phyloP scores from a whole-genome alignment of 2,113 vertebrate genomes.

The Lota lota region DNA sequence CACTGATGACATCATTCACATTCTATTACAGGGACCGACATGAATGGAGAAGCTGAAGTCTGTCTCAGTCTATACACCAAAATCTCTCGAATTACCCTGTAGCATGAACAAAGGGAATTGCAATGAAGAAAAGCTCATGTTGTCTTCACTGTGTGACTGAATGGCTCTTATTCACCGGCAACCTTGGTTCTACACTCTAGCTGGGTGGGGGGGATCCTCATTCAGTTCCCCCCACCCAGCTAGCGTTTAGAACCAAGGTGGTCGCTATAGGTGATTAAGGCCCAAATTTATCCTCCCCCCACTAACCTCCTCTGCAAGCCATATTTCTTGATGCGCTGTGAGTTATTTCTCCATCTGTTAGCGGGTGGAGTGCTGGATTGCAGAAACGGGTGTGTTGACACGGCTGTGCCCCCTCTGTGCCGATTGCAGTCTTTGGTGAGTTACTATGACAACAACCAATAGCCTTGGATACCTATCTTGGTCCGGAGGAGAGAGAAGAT shows the following conservation, averaged over 20 bases:
- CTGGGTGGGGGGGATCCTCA: no score
- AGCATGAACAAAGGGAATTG: no score
- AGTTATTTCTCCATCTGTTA: slow-evolving; percentile 10
- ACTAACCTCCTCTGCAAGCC: neutral
- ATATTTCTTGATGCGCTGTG: neutral
- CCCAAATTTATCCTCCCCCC: neutral
- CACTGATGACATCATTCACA: no score
- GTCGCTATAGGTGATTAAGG: neutral
- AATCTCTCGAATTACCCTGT: no score
- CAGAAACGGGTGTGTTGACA: slow-evolving; percentile 32
- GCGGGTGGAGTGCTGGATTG: slow-evolving; percentile 27
- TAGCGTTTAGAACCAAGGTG: neutral
- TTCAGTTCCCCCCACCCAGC: neutral
- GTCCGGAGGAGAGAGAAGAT: slow-evolving; percentile 49
- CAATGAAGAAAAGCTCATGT: no score
- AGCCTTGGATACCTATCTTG: slow-evolving; percentile 53
- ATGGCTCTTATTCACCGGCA: no score
- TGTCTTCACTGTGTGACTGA: no score
- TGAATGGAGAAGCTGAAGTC: no score
- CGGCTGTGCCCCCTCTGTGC: slow-evolving; percentile 48
- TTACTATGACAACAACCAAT: slow-evolving; percentile 63
- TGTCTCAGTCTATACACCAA: no score
- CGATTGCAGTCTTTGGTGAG: slow-evolving; percentile 49
- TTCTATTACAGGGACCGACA: no score
- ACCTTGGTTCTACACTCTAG: no score